These are phyloP conservation scores for Trachurus trachurus DNA, from an alignment of 2,797 vertebrate genomes.

Conservation along the genomic window DNA sequence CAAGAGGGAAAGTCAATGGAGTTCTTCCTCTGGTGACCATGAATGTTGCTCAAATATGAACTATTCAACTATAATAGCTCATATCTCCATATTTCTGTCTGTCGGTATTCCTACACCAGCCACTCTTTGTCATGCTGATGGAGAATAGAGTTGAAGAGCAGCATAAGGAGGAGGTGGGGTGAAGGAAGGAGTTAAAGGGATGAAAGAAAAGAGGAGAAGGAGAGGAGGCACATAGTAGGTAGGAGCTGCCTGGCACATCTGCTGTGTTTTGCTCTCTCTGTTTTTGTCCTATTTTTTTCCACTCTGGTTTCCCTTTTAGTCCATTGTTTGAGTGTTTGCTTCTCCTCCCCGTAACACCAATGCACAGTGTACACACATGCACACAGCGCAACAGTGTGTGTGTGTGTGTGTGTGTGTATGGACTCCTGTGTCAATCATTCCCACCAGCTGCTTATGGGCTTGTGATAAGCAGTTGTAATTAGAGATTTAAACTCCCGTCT, in stretches of 20 bases:
- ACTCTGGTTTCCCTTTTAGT: slow-evolving; percentile 40
- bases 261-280: slow-evolving; percentile 14
- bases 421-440: slow-evolving; percentile 70
- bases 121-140: slow-evolving; percentile 75
- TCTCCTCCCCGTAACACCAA: slow-evolving; percentile 48
- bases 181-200: slow-evolving; percentile 20
- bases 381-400: slow-evolving; percentile 30
- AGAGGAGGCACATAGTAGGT: neutral
- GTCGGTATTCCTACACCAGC: slow-evolving; percentile 14
- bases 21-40: neutral
- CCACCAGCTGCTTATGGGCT: slow-evolving; percentile 74
- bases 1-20: neutral
- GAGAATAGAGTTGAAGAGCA: slow-evolving; percentile 31
- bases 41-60: neutral
- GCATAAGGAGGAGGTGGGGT: slow-evolving; percentile 3
- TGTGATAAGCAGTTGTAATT: slow-evolving; percentile 76
- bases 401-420: slow-evolving; percentile 43
- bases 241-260: slow-evolving; percentile 26
- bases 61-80: neutral
- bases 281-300: slow-evolving; percentile 37
- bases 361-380: slow-evolving; percentile 19
- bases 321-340: slow-evolving; percentile 48
- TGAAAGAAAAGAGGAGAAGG: neutral
- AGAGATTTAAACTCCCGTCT: slow-evolving; percentile 71
- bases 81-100: neutral